Evolutionary conservation across 2,888 invertebrate species (phyloP).

Genomic region (Metellina segmentata): DNA sequence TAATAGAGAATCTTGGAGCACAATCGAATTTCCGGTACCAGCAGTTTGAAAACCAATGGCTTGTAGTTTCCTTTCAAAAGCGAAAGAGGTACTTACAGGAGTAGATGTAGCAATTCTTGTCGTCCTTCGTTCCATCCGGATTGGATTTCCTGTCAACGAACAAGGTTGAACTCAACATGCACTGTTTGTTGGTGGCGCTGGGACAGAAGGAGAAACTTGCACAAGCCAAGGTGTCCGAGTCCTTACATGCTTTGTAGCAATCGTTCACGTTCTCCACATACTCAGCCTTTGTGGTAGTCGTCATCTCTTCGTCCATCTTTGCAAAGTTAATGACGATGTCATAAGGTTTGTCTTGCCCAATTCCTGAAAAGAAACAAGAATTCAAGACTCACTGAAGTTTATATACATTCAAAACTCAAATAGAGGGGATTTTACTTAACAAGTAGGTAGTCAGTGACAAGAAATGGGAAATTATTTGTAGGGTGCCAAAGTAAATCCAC

Average conservation of each 20-base stretch:
- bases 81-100: slow-evolving; percentile 40
- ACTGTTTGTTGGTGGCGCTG: slow-evolving; percentile 44
- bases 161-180: slow-evolving; percentile 42
- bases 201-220: slow-evolving; percentile 72
- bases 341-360: slow-evolving; percentile 56
- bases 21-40: too few relatives aligned
- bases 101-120: slow-evolving; percentile 52
- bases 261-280: slow-evolving; percentile 34
- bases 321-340: slow-evolving; percentile 4
- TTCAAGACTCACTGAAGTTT: too few relatives aligned
- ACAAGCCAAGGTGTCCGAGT: slow-evolving; percentile 40
- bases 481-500: too few relatives aligned
- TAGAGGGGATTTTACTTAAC: too few relatives aligned
- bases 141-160: background rate
- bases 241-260: slow-evolving; percentile 66
- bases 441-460: too few relatives aligned
- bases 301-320: background rate
- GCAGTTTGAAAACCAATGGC: background rate
- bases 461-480: too few relatives aligned
- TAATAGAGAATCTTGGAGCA: too few relatives aligned
- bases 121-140: background rate
- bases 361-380: background rate
- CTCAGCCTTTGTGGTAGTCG: background rate
- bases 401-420: too few relatives aligned
- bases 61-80: too few relatives aligned